Evolutionary conservation across 2,113 vertebrate species (phyloP), one percentile per base, ranked within the genome.

Genomic region (Sinocyclocheilus grahami): DNA sequence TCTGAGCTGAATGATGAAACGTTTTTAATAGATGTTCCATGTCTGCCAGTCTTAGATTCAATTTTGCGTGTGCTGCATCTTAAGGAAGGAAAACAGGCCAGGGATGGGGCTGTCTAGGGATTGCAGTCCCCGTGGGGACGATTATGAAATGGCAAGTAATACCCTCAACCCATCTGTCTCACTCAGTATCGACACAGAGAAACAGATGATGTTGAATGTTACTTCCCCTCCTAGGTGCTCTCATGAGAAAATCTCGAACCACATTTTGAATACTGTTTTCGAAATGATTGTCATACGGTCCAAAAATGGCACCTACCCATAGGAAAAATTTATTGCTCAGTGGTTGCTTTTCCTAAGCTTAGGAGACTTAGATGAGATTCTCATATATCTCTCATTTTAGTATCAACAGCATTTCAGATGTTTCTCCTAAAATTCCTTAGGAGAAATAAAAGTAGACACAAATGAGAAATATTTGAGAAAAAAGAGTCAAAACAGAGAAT

Each of bases 121-220:
- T 82, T 33, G 39, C 27, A 22, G 18, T 84, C 8, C 48, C 69
- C 18, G 22, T 60, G 69, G 82, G 53, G 51, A n/a, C 3, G 13
- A 55, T 60, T 74, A 72, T 42, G 69, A 84, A 84, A 42, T 84
- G 48, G 51, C 5, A 8, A 60, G 51, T 74, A 84, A 74, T 74
- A 74, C 51, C 53, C 75, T 74, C 7, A n/a, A 58, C 82, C 22
- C 82, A 60, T 84, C 82, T 60, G 82, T 84, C 82, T 75, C 18
- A 2, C 82, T 84, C 18, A 6, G 27, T 55, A 83, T 71, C 18
- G 27, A 83, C 18, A 8, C 46, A 82, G 24, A 83, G 51, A 63
- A 39, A 16, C 82, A 72, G 82, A 20, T 74, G 20, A 74, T 60
- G 82, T 72, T 1, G 12, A 58, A 37, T 60, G 27, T 58, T 60